Base-by-base conservation (phyloP, 23 tunicate species). In the Trididemnum miniatum region DNA sequence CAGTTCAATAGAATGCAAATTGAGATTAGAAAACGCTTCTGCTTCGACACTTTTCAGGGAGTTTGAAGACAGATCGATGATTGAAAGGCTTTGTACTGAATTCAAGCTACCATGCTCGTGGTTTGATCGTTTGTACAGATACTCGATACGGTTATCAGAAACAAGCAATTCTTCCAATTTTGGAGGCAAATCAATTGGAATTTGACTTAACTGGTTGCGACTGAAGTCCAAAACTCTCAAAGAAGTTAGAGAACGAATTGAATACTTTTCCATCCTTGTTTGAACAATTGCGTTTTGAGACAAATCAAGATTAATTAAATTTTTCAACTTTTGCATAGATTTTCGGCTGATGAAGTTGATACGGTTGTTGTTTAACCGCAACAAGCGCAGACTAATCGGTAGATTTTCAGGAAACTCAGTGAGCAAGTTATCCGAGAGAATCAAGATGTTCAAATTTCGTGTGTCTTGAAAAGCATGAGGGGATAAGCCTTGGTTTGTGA, bases 401-500 rank as follows among this genome's bases (percentile, higher is more conserved):
- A 91, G 59, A 20, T 86, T 86, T 50, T 77, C 78, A 2, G 91
- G 88, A 35, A 91, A 34, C 0, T 62, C 28, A 27, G 77, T 86
- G 30, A 91, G 62, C 71, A 78, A 62, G 66, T 91, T 91, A 24
- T 85, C 31, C 38, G 84, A 57, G 20, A 91, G 76, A 1, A 50
- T 82, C 57, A 91, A 71, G 2, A 36, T 78, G 32, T 75, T 63
- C 0, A 91, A 76, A 20, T 38, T 76, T 37, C 27, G 34, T 30
- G 91, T 80, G 74, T 87, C 91, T 26, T 71, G 25, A 37, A 91
- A 87, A 22, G 91, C 91, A 1, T 71, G 65, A 29, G 91, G 51
- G 2, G 88, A 82, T 24, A 91, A 49, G 1, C 97, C 91, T 39
- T 82, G 87, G 81, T 88, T 88, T 35, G 98, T 83, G 62, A 92